phyloP scores from a whole-genome alignment of 2,797 vertebrate genomes.

The Meriones psammophilus region DNA sequence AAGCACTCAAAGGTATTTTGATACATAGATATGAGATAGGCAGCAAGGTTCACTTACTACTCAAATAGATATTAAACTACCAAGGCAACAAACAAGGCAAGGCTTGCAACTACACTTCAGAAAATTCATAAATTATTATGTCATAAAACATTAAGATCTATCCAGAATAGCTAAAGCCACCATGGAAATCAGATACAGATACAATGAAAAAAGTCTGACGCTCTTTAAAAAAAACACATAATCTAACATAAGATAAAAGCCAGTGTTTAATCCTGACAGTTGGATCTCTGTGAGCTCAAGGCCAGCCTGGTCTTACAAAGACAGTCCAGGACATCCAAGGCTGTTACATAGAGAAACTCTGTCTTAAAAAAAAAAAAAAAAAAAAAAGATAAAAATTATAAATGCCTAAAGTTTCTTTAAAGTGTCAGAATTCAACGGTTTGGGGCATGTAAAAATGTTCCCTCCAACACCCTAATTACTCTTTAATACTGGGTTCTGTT shows the following conservation, averaged over 20 bases:
- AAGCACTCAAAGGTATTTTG: conserved; percentile 14
- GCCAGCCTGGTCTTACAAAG: no score
- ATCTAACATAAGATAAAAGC: background rate
- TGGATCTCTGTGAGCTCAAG: no score
- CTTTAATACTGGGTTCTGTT: background rate
- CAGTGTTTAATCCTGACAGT: no score
- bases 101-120: background rate
- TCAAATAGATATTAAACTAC: conserved; percentile 2
- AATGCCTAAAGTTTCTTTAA: background rate
- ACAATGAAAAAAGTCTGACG: background rate
- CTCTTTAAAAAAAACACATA: background rate
- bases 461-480: background rate
- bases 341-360: no score
- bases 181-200: background rate
- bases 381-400: conserved; percentile 16
- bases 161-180: conserved; percentile 31
- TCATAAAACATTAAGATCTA: background rate
- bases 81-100: background rate
- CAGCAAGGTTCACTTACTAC: background rate
- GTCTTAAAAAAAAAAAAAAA: background rate
- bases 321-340: no score
- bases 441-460: background rate
- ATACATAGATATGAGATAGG: background rate
- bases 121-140: conserved; percentile 50
- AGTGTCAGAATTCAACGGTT: conserved; percentile 23